Evolutionary conservation across 2,888 invertebrate genomes (phyloP), one percentile per base, ranked within the genome.

Genomic region (Tipula vernalis): DNA sequence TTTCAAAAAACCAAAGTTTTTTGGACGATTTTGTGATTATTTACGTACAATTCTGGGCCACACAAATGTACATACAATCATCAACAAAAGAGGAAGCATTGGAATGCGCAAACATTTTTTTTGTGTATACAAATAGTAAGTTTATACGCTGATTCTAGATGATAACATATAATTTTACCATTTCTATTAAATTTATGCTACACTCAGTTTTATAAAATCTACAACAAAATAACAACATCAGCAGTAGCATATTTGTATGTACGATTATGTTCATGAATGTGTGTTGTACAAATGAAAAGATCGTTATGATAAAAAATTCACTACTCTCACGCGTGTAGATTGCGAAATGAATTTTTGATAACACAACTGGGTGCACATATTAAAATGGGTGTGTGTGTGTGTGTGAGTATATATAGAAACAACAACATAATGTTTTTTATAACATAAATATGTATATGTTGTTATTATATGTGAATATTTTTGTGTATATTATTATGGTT

Each of bases 311-410:
- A 89, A 91, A 91, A 91, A 90, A 91, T 91, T 90, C 90, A 91
- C 89, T 89, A 89, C 90, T 90, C 91, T 91, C 91, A 91, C 91
- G 91, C 91, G 91, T 90, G 91, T 91, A 91, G 91, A 91, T 91
- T 91, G 91, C 90, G 89, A 90, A 90, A 91, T 91, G 90, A 91
- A 91, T 91, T 90, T 91, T 91, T 91, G 88, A 91, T 90, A 89
- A 88, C 85, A 85, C 85, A 87, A 84, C 86, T 87, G 87, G 86
- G 87, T 87, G 87, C 86, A 87, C 87, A 84, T 85, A 85, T 87
- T 51, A 84, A 84, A 85, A 51, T 85, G 42, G 15, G 85, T 36
- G 83, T 36, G 5, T 71, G 18, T 71, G 15, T 71, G 12, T 28
- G 28, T 28, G 28, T 28, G 28, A 15, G 15, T 83, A 13, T 83